Conservation (phyloP, 2,797 vertebrate species). For the Lagocephalus sceleratus region DNA sequence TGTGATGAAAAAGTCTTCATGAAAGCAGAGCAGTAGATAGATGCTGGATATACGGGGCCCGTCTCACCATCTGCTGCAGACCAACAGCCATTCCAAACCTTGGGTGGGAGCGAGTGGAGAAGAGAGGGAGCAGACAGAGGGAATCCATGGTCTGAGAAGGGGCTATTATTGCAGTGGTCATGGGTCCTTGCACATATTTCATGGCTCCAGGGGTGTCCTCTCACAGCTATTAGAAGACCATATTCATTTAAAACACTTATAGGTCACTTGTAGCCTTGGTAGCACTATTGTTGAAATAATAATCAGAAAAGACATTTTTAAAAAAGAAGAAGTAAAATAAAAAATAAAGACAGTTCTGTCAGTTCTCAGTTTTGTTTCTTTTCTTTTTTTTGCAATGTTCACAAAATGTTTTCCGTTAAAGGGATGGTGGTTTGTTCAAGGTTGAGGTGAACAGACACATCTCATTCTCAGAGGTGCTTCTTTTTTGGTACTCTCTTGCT, state of each 20-base stretch:
- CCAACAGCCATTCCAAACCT: conserved; percentile 48
- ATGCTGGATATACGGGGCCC: conserved; percentile 52
- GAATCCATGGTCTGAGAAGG: conserved; percentile 36
- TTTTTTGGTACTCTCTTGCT: too few species aligned
- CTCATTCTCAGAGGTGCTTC: too few species aligned
- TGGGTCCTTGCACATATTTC: conserved; percentile 79
- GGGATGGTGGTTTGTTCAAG: too few species aligned
- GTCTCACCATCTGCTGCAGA: conserved; percentile 73
- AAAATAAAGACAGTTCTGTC: not conserved
- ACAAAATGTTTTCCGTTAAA: too few species aligned
- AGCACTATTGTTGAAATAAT: conserved; percentile 36
- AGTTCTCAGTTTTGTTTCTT: not conserved
- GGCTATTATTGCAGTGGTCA: conserved; percentile 75
- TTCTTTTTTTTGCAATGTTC: not conserved
- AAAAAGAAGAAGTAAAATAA: conserved; percentile 7
- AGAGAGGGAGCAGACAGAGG: conserved; percentile 45
- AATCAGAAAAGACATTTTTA: conserved; percentile 18
- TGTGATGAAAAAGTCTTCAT: too few species aligned
- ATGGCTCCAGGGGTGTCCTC: conserved; percentile 72
- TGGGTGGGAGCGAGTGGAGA: conserved; percentile 41
- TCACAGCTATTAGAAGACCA: conserved; percentile 65
- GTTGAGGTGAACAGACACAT: too few species aligned
- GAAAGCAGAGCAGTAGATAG: conserved; percentile 6
- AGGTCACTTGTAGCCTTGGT: conserved; percentile 54
- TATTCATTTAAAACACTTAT: conserved; percentile 68